Base-by-base conservation (phyloP, 2,888 invertebrate genomes). In the Blastobasis lacticolella region DNA sequence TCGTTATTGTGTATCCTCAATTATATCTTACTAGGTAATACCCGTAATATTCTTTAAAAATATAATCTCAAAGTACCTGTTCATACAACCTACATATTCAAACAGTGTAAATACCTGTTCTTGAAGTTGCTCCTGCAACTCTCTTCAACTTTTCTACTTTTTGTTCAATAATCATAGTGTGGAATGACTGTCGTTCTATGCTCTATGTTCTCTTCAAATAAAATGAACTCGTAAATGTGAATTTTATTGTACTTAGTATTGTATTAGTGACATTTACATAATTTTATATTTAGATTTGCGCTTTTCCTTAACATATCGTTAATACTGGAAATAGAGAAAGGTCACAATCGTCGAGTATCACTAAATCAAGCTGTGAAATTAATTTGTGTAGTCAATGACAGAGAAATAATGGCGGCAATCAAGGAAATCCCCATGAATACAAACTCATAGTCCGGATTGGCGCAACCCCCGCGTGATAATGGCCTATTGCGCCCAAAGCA, bases 31-130 rank as follows among this genome's bases (percentile, higher is more conserved):
- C 23, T 23, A 23, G 23, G 23, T 23, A 23, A 23, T 23, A 23
- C 23, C 23, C 1, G 23, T 23, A 23, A 23, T 23, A 23, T 23
- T 23, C 40, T 40, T 40, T 4, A 40, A 40, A 40, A 40, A 8
- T 40, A 74, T 75, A 70, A 70, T 77, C 70, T 70, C 56, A 71
- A 78, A 76, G 71, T 78, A 78, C 75, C 72, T 23, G 23, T 23
- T 23, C 73, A 69, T 71, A 78, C 78, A 83, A 76, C 78, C 79
- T 83, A 84, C 78, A 86, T 83, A 84, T 81, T 84, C 77, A 81
- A 85, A 85, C 82, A 81, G 78, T 82, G 78, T 86, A 86, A 86
- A 86, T 86, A 88, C 87, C 86, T 85, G 87, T 88, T 88, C 80
- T 82, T 84, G 69, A 82, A 86, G 83, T 86, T 84, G 85, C 82